Base-by-base conservation (phyloP, 2,888 invertebrate genomes). In the Conistra vaccinii region DNA sequence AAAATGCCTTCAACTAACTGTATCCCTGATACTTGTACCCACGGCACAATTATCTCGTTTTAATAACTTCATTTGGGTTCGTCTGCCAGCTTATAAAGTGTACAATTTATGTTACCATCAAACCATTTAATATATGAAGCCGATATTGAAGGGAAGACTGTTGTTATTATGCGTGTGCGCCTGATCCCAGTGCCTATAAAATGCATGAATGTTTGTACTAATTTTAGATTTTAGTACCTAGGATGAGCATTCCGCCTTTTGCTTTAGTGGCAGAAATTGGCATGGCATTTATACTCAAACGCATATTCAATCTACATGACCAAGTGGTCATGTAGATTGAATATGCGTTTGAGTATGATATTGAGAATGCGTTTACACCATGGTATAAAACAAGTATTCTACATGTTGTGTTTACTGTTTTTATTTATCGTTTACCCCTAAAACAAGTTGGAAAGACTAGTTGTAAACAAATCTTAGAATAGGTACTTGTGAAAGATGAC, bases 61-160 rank as follows among this genome's bases (percentile, higher is more conserved):
- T 83, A 85, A 85, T 78, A 76, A 74, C 84, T 79, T 76, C 62
- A 85, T 84, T 79, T 23, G 20, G 48, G 51, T 63, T 65, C 55
- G 71, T 61, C 62, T 57, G 79, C 29, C 48, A 10, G 48, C n/a
- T 62, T 63, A n/a, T 83, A 83, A 76, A 83, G 3, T 48, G 7
- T 42, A 72, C 62, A 61, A 58, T 82, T 82, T 85, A 84, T 70
- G 67, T 58, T 63, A 45, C 48, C 48, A 73, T 71, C 60, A 69
- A 70, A 78, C 14, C n/a, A 20, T 82, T 65, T 69, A 65, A 75
- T 77, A 26, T 68, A 67, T 48, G 20, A 23, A 29, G 32, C 32
- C 32, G 60, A 61, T 70, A 68, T 73, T 74, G 26, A 29, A 63
- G 51, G 53, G 23, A 23, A 32, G 23, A 7, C 17, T 78, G 26